These are phyloP conservation scores for Corythaixoides concolor DNA, from an alignment of 2,113 vertebrate genomes.

Conservation along the genomic window DNA sequence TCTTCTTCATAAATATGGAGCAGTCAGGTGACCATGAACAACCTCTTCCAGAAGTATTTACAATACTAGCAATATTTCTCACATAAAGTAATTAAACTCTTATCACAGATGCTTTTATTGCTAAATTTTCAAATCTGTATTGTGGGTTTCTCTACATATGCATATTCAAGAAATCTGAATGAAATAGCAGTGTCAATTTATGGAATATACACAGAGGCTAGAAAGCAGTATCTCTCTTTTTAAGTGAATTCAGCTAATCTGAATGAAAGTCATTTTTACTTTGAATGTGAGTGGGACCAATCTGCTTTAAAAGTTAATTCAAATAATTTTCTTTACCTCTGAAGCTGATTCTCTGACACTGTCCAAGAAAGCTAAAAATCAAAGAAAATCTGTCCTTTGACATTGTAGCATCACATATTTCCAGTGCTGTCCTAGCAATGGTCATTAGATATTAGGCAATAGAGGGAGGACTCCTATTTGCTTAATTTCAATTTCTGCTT, in stretches of 20 bases:
- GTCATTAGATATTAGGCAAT: background rate
- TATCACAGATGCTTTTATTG: background rate
- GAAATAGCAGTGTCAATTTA: background rate
- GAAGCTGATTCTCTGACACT: background rate
- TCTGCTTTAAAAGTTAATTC: background rate
- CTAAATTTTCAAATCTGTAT: background rate
- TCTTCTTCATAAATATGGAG: constrained; percentile 8
- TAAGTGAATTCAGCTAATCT: background rate
- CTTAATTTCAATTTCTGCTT: background rate
- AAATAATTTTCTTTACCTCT: background rate
- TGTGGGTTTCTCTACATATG: background rate
- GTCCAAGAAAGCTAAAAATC: background rate
- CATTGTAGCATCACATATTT: background rate
- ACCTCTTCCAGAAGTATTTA: background rate
- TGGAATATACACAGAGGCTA: background rate
- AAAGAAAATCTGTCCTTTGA: background rate
- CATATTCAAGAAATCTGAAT: background rate
- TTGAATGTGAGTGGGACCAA: background rate
- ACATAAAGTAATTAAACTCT: background rate
- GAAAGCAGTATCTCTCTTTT: background rate
- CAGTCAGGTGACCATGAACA: background rate
- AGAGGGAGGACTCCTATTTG: background rate
- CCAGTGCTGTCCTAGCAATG: background rate
- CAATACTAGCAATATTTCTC: background rate
- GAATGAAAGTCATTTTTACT: background rate